Evolutionary conservation across 2,113 vertebrate genomes (phyloP), one percentile per base, ranked within the genome.

Genomic region (Orthonyx spaldingii): DNA sequence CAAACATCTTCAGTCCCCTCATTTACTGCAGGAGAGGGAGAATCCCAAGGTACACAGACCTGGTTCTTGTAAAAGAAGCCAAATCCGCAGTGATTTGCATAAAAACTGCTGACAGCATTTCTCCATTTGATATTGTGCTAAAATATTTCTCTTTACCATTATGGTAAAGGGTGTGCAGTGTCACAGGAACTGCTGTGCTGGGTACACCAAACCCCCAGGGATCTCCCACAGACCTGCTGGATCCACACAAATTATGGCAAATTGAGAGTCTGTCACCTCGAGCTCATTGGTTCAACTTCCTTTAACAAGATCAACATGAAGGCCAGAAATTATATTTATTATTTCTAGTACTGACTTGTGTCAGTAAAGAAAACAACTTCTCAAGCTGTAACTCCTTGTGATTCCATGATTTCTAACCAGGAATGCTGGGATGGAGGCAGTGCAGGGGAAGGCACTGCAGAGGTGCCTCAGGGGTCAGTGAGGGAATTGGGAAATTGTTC

Each of bases 91-190:
- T 68, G 96, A 94, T 94, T 91, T 96, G 84, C 90, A 80, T 89
- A 94, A 95, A 93, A 76, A 81, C 52, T 94, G 96, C 82, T 97
- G 94, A 98, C 91, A 97, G 56, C 70, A 50, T 56, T 85, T 93
- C 96, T 96, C 97, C 63, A 75, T 92, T 89, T 44, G 87, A 95
- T 91, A 77, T 3, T 80, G 95, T 93, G 96, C 96, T 97, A 91
- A 91, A 97, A 89, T 84, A 96, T 79, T 96, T 84, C 83, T 70
- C 89, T 97, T 93, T 95, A 75, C 90, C 93, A 79, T 13, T n/a
- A 84, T 56, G 96, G 94, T 77, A 87, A 96, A 65, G 94, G 7
- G 9, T 78, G 83, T 23, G 11, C 61, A 53, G 3, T 15, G 71
- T 39, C 94, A 65, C 84, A 94, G 96, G 90, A 96, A 92, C 11